Evolutionary conservation across 2,888 invertebrate genomes (phyloP).

Genomic region (Pinctada fucata): DNA sequence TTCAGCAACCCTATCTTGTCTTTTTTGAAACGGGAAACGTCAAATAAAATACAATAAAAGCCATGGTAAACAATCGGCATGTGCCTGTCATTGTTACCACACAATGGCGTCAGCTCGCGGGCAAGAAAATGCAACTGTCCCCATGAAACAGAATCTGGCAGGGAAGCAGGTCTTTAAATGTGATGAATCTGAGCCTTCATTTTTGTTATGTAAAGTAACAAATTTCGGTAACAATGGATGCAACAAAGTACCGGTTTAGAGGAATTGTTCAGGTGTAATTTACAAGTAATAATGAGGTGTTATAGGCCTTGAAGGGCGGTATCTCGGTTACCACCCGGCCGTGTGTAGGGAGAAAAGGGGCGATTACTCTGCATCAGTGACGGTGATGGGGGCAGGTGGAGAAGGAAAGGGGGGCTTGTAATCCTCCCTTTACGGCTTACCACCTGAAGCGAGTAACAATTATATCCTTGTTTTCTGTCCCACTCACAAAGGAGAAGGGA

Average conservation of each 20-base stretch:
- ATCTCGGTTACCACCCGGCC: constrained; percentile 22
- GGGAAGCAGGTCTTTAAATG: constrained; percentile 16
- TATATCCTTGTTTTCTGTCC: constrained; percentile 35
- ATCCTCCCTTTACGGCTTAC: constrained; percentile 25
- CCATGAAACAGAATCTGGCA: constrained; percentile 27
- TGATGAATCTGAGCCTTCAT: constrained; percentile 39
- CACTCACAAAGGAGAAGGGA: constrained; percentile 27
- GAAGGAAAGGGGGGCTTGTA: constrained; percentile 21
- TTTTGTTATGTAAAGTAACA: constrained; percentile 45
- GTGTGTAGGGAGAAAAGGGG: constrained; percentile 4
- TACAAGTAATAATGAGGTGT: constrained; percentile 40
- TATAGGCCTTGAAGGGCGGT: constrained; percentile 7
- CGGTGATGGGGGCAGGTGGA: constrained; percentile 27
- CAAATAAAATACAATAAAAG: background rate
- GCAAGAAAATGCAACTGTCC: constrained; percentile 25
- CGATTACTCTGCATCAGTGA: constrained; percentile 25
- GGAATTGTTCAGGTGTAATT: constrained; percentile 36
- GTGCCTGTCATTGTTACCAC: constrained; percentile 24
- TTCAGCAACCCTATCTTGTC: background rate
- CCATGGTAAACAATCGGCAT: constrained; percentile 5
- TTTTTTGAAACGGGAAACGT: background rate
- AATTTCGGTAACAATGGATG: constrained; percentile 35
- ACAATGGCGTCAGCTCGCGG: constrained; percentile 9
- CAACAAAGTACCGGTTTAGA: constrained; percentile 38
- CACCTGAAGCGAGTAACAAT: constrained; percentile 40